Evolutionary conservation across 2,888 invertebrate genomes (phyloP).

Genomic region (Scaptomyza caliginosa): DNA sequence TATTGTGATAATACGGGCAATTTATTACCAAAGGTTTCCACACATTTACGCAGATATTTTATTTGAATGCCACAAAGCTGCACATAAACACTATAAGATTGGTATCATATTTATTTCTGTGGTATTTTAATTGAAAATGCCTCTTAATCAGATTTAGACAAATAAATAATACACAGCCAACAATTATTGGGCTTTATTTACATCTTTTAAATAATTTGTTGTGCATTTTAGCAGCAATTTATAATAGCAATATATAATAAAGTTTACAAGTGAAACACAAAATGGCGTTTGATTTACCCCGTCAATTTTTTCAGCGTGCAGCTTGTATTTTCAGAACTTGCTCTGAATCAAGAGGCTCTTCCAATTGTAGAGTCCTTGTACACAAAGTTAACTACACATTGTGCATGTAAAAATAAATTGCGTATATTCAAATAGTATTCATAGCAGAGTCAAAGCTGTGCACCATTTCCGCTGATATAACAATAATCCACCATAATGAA

Average conservation of each 20-base stretch:
- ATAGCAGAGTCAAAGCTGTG: conserved; percentile 61
- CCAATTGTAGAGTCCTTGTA: neutral
- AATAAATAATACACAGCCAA: neutral
- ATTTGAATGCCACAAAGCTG: neutral
- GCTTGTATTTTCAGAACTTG: neutral
- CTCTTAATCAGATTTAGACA: neutral
- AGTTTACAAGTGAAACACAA: too few relatives aligned
- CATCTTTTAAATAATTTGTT: too few relatives aligned
- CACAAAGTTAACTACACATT: neutral
- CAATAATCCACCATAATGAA: conserved; percentile 70
- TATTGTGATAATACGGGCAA: conserved; percentile 17
- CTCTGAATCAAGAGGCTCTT: neutral
- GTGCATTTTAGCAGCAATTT: too few relatives aligned
- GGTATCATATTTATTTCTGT: conserved; percentile 5
- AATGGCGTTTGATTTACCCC: too few relatives aligned
- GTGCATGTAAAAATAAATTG: conserved; percentile 25
- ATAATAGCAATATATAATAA: too few relatives aligned
- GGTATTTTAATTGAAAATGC: neutral
- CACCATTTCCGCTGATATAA: conserved; percentile 72
- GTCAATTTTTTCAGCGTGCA: too few relatives aligned
- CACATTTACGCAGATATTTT: conserved; percentile 2
- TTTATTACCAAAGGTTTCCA: conserved; percentile 14
- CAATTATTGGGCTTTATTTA: neutral
- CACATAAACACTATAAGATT: neutral
- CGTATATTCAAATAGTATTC: conserved; percentile 68